These are phyloP conservation scores for Adelognathus sp. DNA, from an alignment of 2,888 invertebrate species.

Conservation along the genomic window DNA sequence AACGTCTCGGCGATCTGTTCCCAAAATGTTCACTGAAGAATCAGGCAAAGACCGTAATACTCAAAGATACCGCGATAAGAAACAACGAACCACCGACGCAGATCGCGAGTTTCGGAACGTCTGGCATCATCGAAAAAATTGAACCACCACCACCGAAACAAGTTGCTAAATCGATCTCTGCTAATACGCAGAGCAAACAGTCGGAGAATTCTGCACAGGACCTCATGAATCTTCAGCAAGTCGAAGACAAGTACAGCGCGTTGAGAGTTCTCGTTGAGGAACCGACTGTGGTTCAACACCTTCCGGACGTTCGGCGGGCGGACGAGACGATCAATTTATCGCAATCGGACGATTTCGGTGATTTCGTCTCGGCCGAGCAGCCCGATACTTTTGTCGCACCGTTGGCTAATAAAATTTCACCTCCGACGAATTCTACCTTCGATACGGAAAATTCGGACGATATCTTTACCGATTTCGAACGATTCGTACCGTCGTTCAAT, in stretches of 20 bases:
- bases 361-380: slow-evolving; percentile 80
- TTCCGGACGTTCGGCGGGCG: slow-evolving; percentile 51
- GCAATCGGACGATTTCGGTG: slow-evolving; percentile 81
- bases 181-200: not conserved
- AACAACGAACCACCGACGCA: slow-evolving; percentile 70
- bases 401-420: slow-evolving; percentile 51
- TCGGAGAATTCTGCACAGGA: slow-evolving; percentile 67
- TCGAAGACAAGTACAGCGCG: slow-evolving; percentile 81
- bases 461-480: slow-evolving; percentile 73
- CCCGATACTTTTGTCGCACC: slow-evolving; percentile 52
- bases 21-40: slow-evolving; percentile 78
- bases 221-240: slow-evolving; percentile 76
- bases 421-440: slow-evolving; percentile 39
- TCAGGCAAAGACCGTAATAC: slow-evolving; percentile 77
- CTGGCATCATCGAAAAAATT: slow-evolving; percentile 37
- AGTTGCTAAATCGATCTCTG: slow-evolving; percentile 45
- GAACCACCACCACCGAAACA: slow-evolving; percentile 26
- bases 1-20: slow-evolving; percentile 71
- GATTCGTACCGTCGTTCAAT: slow-evolving; percentile 63
- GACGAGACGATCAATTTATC: slow-evolving; percentile 57
- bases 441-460: slow-evolving; percentile 63
- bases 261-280: slow-evolving; percentile 79
- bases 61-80: slow-evolving; percentile 78
- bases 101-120: slow-evolving; percentile 40
- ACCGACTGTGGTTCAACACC: slow-evolving; percentile 45